Percentiles rank a stretch among this genome's conserved stretches.
Conservation (phyloP, 2,888 invertebrate species). For the Prosopocoilus inquinatus region DNA sequence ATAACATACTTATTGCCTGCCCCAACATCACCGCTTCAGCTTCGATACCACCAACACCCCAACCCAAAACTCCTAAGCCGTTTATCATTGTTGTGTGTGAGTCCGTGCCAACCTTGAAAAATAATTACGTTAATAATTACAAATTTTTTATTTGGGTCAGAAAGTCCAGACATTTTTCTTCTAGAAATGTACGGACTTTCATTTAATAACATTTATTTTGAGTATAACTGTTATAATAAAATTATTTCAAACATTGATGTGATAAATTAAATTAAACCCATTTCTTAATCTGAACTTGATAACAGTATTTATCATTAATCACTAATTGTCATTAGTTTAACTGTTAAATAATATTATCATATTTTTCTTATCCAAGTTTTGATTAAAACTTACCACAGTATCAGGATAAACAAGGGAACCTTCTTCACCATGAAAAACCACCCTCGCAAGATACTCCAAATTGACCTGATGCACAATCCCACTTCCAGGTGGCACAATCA, state of each 20-base stretch:
- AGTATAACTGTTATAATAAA: too few species aligned
- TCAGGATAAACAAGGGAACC: constrained; percentile 66
- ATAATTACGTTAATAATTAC: background rate
- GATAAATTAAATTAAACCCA: too few species aligned
- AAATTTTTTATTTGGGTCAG: background rate
- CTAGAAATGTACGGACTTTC: too few species aligned
- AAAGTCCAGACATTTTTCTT: too few species aligned
- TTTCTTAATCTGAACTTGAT: too few species aligned
- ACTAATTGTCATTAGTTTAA: too few species aligned
- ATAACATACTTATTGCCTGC: constrained; percentile 93
- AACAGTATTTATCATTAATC: too few species aligned
- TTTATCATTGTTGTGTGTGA: constrained; percentile 99
- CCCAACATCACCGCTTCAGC: constrained; percentile 99
- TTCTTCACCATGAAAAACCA: constrained; percentile 74
- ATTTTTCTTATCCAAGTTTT: constrained; percentile 36
- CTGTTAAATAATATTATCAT: background rate
- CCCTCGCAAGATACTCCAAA: constrained; percentile 87
- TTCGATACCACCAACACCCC: constrained; percentile 96
- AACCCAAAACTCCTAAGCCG: constrained; percentile 93
- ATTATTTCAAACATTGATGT: too few species aligned
- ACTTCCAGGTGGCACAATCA: constrained; percentile 96
- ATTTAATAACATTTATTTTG: too few species aligned
- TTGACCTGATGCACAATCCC: constrained; percentile 99
- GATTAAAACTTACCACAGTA: constrained; percentile 57
- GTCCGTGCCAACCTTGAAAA: constrained; percentile 82